Evolutionary conservation across 30 jellyfish, hydroid and myxozoan species (phyloP).

Genomic region (Catostylus mosaicus): DNA sequence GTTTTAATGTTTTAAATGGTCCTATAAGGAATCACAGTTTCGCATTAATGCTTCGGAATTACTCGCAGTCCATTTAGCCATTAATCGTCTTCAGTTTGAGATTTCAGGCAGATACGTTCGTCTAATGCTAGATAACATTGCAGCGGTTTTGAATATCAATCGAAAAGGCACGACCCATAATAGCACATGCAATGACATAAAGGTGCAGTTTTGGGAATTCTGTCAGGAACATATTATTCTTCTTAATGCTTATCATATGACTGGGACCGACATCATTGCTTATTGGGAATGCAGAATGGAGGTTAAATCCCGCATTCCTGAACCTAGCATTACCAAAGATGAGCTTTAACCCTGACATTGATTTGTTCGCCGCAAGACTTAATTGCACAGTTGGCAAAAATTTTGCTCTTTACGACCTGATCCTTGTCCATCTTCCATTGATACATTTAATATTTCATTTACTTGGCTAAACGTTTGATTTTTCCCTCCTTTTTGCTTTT

Average conservation of each 20-base stretch:
- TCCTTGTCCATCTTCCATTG: slow-evolving; percentile 28
- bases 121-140: slow-evolving; percentile 49
- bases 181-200: slow-evolving; percentile 16
- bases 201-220: slow-evolving; percentile 21
- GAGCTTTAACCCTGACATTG: slow-evolving; percentile 23
- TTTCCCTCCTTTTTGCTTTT: slow-evolving; percentile 42
- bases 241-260: slow-evolving; percentile 59
- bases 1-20: slow-evolving; percentile 51
- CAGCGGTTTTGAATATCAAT: slow-evolving; percentile 47
- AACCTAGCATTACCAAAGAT: not conserved
- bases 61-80: slow-evolving; percentile 36
- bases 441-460: slow-evolving; percentile 41
- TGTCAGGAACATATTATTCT: slow-evolving; percentile 19
- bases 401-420: slow-evolving; percentile 57
- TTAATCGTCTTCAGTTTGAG: not conserved
- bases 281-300: slow-evolving; percentile 60
- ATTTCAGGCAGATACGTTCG: slow-evolving; percentile 13
- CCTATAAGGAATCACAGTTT: slow-evolving; percentile 3
- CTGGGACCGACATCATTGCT: slow-evolving; percentile 38
- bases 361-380: slow-evolving; percentile 46
- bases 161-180: slow-evolving; percentile 48
- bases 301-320: not conserved
- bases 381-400: slow-evolving; percentile 22
- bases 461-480: not conserved
- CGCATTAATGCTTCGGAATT: slow-evolving; percentile 31